Base-by-base conservation (phyloP, 2,113 vertebrate species). In the Limanda limanda region DNA sequence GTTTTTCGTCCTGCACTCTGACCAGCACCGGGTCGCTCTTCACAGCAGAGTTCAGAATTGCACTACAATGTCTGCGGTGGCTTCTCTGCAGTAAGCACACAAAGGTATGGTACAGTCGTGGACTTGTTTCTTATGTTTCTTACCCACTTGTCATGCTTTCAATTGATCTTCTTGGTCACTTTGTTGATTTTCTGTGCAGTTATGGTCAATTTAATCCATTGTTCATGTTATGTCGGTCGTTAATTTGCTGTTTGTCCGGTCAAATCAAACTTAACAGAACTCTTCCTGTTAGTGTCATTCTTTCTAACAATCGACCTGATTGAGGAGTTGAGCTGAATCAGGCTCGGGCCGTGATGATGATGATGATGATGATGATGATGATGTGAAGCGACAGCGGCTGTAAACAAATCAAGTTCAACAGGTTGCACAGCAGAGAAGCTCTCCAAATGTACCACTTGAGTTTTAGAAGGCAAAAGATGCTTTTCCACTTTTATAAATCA, bases 11-110 rank as follows among this genome's bases (percentile, higher is more conserved):
- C 83, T 90, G 86, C 82, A 87, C 86, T 90, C 91, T 92, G 88
- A 88, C 76, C 89, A 86, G 78, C 37, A 71, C 76, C 68, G 54
- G 67, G 56, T 86, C 77, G 87, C 81, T 82, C 78, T 82, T 87
- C 74, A 86, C 91, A 37, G 86, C 91, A 88, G 88, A 84, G 82
- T 92, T 92, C 91, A 92, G 82, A 87, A 89, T 91, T 93, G 79
- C 91, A 79, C 88, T 92, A 91, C 88, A 76, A 94, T 94, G 93
- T 92, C 92, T 91, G 88, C 87, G 85, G 82, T 87, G 86, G 89
- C 88, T 90, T 91, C 88, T 89, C 88, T 87, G 92, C 93, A 91
- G 87, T 94, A 86, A 93, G 88, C 89, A 92, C 88, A 83, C 79
- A 77, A 93, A 93, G 93, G 93, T 94, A 93, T 1, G 65, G 48